These are phyloP conservation scores for Drosophila melanica DNA, from an alignment of 1,140 invertebrate genomes.

Conservation along the genomic window DNA sequence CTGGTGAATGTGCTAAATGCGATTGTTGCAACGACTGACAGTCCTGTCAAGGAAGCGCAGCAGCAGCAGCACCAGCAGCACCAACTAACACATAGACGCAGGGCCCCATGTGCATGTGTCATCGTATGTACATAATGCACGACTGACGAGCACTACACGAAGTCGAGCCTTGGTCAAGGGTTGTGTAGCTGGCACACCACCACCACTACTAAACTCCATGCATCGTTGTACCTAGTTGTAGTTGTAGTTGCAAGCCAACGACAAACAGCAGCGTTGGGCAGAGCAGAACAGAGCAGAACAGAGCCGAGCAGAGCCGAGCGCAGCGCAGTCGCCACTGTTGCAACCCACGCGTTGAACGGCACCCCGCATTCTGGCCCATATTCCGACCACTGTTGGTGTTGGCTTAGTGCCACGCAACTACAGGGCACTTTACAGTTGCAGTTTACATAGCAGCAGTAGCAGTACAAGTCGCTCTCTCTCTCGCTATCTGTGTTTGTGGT, in stretches of 20 bases:
- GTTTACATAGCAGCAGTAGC: constrained; percentile 50
- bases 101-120: constrained; percentile 42
- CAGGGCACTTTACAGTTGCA: constrained; percentile 69
- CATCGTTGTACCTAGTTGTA: constrained; percentile 14
- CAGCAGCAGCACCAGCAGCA: constrained; percentile 37
- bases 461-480: constrained; percentile 3
- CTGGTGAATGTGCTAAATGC: constrained; percentile 72
- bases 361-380: constrained; percentile 53
- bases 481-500: not conserved
- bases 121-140: constrained; percentile 57
- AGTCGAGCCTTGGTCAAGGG: constrained; percentile 67
- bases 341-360: constrained; percentile 50
- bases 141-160: constrained; percentile 52
- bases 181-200: constrained; percentile 54
- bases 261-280: constrained; percentile 13
- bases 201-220: too few relatives aligned
- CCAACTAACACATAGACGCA: constrained; percentile 62
- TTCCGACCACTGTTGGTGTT: constrained; percentile 43
- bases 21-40: constrained; percentile 67
- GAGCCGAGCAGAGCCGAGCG: constrained; percentile 14
- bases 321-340: constrained; percentile 56
- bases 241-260: constrained; percentile 40
- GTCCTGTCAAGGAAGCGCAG: constrained; percentile 55
- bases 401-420: constrained; percentile 70
- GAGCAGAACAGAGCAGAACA: constrained; percentile 26